Evolutionary conservation across 2,888 invertebrate genomes (phyloP).

Genomic region (Caenorhabditis sulstoni): DNA sequence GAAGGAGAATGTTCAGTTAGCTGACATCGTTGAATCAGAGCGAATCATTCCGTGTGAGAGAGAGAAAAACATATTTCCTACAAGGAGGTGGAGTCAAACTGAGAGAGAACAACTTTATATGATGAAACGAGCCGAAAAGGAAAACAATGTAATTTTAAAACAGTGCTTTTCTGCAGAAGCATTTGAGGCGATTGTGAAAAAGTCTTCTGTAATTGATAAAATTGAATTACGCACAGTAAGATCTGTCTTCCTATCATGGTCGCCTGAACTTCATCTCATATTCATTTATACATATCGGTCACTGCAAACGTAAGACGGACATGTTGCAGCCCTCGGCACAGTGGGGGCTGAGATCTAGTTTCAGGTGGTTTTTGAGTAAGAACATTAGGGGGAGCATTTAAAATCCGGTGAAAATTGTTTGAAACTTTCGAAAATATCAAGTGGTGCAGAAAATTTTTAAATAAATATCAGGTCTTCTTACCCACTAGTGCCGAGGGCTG

Average conservation of each 20-base stretch:
- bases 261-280: slow-evolving; percentile 66
- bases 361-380: too few relatives aligned
- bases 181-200: too few relatives aligned
- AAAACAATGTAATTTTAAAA: background rate
- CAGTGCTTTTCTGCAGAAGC: slow-evolving; percentile 36
- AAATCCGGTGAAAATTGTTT: too few relatives aligned
- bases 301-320: too few relatives aligned
- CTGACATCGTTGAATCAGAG: slow-evolving; percentile 28
- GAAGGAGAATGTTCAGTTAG: background rate
- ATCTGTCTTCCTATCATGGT: slow-evolving; percentile 63
- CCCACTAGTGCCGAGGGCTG: too few relatives aligned
- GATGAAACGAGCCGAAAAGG: background rate
- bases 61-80: slow-evolving; percentile 29
- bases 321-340: too few relatives aligned
- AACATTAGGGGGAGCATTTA: too few relatives aligned
- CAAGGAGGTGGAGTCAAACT: slow-evolving; percentile 57
- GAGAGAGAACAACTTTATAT: slow-evolving; percentile 27
- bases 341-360: too few relatives aligned
- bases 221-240: slow-evolving; percentile 2
- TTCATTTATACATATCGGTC: slow-evolving; percentile 43
- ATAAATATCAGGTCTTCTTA: too few relatives aligned
- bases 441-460: too few relatives aligned
- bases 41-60: slow-evolving; percentile 6
- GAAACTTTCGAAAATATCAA: too few relatives aligned
- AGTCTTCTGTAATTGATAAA: too few relatives aligned